Base-by-base conservation (phyloP, 1,140 invertebrate species). In the Liolophura sinensis region DNA sequence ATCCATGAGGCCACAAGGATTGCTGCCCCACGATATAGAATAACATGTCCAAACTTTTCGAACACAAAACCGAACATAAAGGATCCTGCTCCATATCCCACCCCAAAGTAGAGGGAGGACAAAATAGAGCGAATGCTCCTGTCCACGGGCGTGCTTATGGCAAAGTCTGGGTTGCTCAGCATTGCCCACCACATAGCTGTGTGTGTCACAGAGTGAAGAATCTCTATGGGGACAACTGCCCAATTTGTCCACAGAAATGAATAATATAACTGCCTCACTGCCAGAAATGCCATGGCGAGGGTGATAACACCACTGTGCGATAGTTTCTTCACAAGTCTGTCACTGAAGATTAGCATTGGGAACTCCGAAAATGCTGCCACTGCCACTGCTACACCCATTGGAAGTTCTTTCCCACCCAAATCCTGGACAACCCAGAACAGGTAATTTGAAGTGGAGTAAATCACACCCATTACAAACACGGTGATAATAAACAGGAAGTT, bases 381-480 rank as follows among this genome's bases (percentile, higher is more conserved):
- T 12, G 71, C 68, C 24, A 83, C 62, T 62, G 76, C 78, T 12
- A 78, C 46, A 49, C 80, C 80, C 77, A 83, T 77, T 9, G 69
- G 72, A 12, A 74, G 48, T 54, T 83, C 81, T 16, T 48, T 62
- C 14, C 77, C 76, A 6, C 76, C 71, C n/a, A 81, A 61, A 59
- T 83, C 80, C 58, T 78, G 69, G 50, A 83, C 73, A 46, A 73
- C 27, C 81, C 81, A 83, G 60, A 83, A 83, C 46, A 83, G 70
- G 62, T 75, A 83, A 62, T 78, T 81, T 65, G 75, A 71, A 59
- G 77, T 74, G 11, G 73, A 68, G 58, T 77, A 78, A 1, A 80
- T 60, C 12, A 74, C 58, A 25, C 81, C 81, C 24, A 78, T 71
- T 11, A 83, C 59, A 1, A 83, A 51, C 9, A 81, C 66, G 18